Base-by-base conservation (phyloP, 2,113 vertebrate genomes). In the Toxotes jaculatrix region DNA sequence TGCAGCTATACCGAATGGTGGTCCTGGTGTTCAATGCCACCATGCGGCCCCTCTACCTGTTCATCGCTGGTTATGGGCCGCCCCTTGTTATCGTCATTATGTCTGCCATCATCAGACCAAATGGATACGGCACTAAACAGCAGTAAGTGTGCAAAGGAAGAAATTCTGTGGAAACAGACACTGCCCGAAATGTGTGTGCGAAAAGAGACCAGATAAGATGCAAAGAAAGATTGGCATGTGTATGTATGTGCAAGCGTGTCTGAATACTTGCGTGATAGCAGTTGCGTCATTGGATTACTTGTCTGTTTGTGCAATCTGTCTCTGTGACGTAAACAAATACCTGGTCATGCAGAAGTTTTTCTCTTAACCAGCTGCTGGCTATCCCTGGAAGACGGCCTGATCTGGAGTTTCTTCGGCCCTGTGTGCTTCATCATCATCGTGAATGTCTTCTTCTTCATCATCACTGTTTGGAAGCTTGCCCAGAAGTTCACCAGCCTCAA, bases 1-100 rank as follows among this genome's bases (percentile, higher is more conserved):
- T 96, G 57, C 96, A 97, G 91, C 96, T 98, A 73, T 98, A 98
- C 89, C 91, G 96, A 5, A 96, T 98, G 75, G 95, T 98, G 68
- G 96, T 98, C 47, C 92, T 92, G 31, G 97, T 98, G 68, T 98
- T 98, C 93, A 94, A 95, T 4, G 94, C 96, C 77, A 94, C 86
- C 38, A 93, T 96, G 4, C 80, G 90, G 13, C 95, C 91, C 4
- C 90, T 88, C 61, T 93, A 96, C 90, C 91, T 96, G 59, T 92
- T 81, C 36, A 2, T 90, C 10, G 34, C 91, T 0, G 97, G 97
- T 40, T 98, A 97, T 0, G 96, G 96, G 0, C 42, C 82, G 0
- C 97, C 97, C 0, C 80, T 95, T 4, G 1, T 90, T 51, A 88
- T 98, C 0, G 94, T 97, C 80, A 79, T 57, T 13, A 77, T 97